phyloP scores from a whole-genome alignment of 23 tunicate species.

The Oikopleura dioica region DNA sequence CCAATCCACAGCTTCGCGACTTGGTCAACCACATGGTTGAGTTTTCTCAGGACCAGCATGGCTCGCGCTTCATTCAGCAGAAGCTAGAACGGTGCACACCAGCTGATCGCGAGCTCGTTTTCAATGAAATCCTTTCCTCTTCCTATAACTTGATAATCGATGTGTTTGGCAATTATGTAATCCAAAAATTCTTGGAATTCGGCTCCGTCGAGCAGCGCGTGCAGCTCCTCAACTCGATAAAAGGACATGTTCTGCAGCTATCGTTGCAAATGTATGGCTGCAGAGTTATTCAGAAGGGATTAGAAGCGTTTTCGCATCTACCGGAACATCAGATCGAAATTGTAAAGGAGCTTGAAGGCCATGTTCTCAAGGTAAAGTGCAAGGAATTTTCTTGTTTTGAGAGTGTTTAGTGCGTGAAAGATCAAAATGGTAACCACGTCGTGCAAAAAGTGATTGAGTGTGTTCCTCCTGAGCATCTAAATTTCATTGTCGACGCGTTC shows the following conservation, averaged over 20 bases:
- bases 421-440: constrained; percentile 98
- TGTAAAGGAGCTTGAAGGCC: constrained; percentile 75
- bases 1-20: constrained; percentile 78
- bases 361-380: constrained; percentile 28
- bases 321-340: constrained; percentile 41
- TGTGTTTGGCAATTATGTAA: constrained; percentile 96
- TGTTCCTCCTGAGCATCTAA: constrained; percentile 60
- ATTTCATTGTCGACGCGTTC: constrained; percentile 89
- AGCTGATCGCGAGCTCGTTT: constrained; percentile 60
- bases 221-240: constrained; percentile 55
- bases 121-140: constrained; percentile 56
- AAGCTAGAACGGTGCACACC: constrained; percentile 74
- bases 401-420: constrained; percentile 42
- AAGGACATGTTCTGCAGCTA: constrained; percentile 68
- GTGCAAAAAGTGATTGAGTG: constrained; percentile 97
- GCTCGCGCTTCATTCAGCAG: constrained; percentile 93
- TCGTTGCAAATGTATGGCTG: constrained; percentile 99
- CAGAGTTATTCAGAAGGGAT: constrained; percentile 84
- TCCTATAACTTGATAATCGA: constrained; percentile 91
- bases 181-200: constrained; percentile 24
- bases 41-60: constrained; percentile 96
- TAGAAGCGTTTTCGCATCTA: constrained; percentile 20
- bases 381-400: not conserved
- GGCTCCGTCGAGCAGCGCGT: constrained; percentile 48
- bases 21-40: constrained; percentile 78